Evolutionary conservation across 2,113 vertebrate species (phyloP).

Genomic region (Diphyllodes magnificus): DNA sequence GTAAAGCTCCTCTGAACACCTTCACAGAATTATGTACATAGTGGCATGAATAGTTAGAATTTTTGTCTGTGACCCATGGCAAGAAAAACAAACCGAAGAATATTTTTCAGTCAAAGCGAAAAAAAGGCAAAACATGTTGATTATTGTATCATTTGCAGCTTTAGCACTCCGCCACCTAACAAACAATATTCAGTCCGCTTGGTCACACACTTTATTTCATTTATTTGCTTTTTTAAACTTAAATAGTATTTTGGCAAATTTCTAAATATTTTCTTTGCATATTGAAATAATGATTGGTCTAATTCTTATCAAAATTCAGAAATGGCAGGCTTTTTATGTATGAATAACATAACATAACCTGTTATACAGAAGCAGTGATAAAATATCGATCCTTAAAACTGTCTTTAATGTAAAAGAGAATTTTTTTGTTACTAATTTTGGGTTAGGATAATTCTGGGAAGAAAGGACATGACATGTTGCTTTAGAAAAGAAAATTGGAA

Average conservation of each 20-base stretch:
- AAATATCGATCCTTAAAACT: background rate
- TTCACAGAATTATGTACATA: background rate
- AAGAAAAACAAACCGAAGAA: background rate
- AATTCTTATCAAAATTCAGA: background rate
- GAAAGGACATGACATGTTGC: background rate
- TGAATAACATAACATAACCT: background rate
- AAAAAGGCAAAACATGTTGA: background rate
- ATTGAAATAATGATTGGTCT: background rate
- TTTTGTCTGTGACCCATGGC: background rate
- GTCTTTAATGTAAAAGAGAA: background rate
- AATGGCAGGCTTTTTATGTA: background rate
- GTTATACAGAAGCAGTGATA: background rate
- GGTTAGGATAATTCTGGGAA: background rate
- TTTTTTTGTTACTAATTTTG: background rate
- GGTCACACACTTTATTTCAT: background rate
- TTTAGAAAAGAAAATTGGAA: background rate
- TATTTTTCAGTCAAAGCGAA: background rate
- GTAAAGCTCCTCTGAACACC: background rate
- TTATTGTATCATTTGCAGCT: background rate
- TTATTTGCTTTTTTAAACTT: background rate
- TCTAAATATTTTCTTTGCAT: background rate
- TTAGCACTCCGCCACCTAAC: background rate
- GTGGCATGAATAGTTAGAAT: background rate
- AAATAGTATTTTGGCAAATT: background rate
- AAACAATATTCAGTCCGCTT: background rate